Conservation (phyloP, 2,113 vertebrate species). For the Ardeotis arabs region DNA sequence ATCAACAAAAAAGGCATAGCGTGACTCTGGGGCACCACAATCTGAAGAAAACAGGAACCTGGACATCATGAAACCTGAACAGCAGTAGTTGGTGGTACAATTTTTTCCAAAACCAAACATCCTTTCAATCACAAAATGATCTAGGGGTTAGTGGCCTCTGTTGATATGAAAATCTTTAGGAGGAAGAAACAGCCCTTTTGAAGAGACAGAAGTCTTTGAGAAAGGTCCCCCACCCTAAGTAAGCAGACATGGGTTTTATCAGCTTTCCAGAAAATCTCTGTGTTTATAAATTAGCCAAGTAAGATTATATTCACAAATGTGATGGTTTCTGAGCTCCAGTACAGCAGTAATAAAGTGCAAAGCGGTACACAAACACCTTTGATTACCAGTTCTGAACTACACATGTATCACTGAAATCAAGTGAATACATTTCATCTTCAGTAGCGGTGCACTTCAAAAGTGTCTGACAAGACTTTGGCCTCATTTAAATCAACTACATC, state of each 20-base stretch:
- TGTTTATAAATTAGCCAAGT: background rate
- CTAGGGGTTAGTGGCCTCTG: conserved; percentile 30
- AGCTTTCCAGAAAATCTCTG: conserved; percentile 12
- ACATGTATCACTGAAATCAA: background rate
- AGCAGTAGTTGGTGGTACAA: background rate
- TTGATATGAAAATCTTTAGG: conserved; percentile 13
- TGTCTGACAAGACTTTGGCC: background rate
- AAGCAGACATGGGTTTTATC: conserved; percentile 1
- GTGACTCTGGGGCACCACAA: background rate
- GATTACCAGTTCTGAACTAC: background rate
- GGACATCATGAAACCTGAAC: conserved; percentile 1
- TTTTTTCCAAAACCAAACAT: conserved; percentile 31
- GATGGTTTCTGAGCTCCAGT: background rate
- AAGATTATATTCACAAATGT: background rate
- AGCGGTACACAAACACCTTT: background rate
- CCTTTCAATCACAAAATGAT: conserved; percentile 19
- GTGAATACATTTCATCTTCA: background rate
- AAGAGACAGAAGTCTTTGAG: background rate
- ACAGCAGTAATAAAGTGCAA: background rate
- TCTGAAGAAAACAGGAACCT: conserved; percentile 45
- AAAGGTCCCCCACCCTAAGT: conserved; percentile 15
- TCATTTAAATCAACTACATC: background rate
- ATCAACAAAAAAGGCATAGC: background rate
- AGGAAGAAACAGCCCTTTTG: conserved; percentile 27
- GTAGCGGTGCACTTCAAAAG: background rate